A percentile compares a stretch with the other conserved stretches of the same genome.
phyloP scores from a whole-genome alignment of 2,797 vertebrate genomes.

The Propithecus deckenii region DNA sequence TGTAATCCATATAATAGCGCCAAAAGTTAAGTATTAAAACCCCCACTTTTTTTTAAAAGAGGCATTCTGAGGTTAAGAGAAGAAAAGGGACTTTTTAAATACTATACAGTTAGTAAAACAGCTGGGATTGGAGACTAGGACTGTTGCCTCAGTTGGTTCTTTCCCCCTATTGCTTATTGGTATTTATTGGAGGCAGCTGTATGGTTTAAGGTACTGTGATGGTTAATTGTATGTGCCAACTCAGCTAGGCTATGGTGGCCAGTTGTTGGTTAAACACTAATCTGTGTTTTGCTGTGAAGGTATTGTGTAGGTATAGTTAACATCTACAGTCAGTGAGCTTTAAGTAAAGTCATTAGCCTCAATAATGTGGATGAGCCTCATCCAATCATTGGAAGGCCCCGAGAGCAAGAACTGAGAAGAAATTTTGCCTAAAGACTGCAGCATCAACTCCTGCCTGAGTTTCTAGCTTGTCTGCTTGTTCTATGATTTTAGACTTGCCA shows the following conservation, averaged over 20 bases:
- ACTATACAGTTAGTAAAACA: not conserved
- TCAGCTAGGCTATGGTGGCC: not conserved
- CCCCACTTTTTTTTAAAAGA: not conserved
- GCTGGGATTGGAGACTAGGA: not conserved
- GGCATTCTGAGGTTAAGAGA: not conserved
- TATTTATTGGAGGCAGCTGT: not conserved
- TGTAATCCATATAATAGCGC: not conserved
- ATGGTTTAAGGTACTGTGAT: not conserved
- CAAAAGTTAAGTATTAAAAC: not conserved
- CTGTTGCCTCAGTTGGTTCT: not conserved
- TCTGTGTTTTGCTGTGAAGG: not conserved
- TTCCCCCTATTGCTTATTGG: not conserved
- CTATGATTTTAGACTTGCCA: not conserved
- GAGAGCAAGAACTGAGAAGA: not conserved
- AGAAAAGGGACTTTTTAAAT: not conserved
- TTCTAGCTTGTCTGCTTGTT: not conserved
- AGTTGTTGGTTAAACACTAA: not conserved
- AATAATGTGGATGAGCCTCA: not conserved
- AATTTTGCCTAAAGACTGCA: not conserved
- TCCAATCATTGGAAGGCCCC: not conserved
- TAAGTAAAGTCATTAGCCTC: not conserved
- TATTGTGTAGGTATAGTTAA: not conserved
- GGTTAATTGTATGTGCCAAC: not conserved
- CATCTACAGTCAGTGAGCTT: not conserved
- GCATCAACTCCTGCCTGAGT: not conserved